Conservation (phyloP, 2,113 vertebrate species). For the Silurus meridionalis region DNA sequence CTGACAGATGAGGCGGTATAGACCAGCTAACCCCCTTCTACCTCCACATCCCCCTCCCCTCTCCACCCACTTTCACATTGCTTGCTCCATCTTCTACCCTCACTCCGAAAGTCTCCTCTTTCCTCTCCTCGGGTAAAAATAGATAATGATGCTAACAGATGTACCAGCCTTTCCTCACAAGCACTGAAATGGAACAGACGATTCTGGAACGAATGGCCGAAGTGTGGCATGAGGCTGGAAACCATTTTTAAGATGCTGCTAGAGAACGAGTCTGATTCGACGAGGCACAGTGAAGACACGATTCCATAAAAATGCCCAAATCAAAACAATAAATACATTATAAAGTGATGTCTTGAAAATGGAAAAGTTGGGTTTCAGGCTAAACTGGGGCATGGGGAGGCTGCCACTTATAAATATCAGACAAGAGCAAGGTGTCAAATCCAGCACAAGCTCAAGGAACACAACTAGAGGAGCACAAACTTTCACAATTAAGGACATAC, state of each 20-base stretch:
- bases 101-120: slow-evolving; percentile 64
- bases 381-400: slow-evolving; percentile 23
- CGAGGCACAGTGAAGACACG: neutral
- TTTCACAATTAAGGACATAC: neutral
- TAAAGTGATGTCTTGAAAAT: neutral
- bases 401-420: slow-evolving; percentile 34
- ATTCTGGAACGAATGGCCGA: slow-evolving; percentile 51
- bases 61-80: neutral
- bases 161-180: slow-evolving; percentile 66
- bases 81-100: slow-evolving; percentile 60
- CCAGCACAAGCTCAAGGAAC: neutral
- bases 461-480: neutral
- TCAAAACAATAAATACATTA: slow-evolving; percentile 55
- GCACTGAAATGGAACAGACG: slow-evolving; percentile 38
- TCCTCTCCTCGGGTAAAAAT: slow-evolving; percentile 76
- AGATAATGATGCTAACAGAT: slow-evolving; percentile 75
- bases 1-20: slow-evolving; percentile 25
- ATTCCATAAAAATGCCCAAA: slow-evolving; percentile 60
- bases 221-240: neutral
- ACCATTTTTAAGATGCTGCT: neutral
- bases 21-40: slow-evolving; percentile 38
- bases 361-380: neutral
- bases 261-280: slow-evolving; percentile 60
- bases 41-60: slow-evolving; percentile 32
- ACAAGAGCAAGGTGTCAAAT: neutral